phyloP scores from a whole-genome alignment of 2,797 vertebrate species.

The Podarcis lilfordi region DNA sequence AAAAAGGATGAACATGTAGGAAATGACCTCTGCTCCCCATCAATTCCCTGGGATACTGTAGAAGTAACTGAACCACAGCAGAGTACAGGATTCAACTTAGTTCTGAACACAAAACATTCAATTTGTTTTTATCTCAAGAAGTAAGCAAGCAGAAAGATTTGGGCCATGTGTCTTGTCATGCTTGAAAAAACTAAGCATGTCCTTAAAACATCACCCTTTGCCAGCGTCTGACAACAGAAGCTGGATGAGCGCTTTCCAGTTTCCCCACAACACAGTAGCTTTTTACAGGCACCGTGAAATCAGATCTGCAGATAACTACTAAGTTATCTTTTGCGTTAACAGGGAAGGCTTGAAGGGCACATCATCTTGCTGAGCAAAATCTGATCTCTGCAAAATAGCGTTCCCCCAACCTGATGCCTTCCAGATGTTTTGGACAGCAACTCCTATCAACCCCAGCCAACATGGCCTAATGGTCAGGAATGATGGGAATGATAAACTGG shows the following conservation, averaged over 20 bases:
- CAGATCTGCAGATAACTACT: background rate
- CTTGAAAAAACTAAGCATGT: slow-evolving; percentile 25
- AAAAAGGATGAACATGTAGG: slow-evolving; percentile 8
- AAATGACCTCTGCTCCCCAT: background rate
- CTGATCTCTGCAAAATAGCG: background rate
- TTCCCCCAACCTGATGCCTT: background rate
- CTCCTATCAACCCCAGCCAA: background rate
- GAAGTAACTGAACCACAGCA: background rate
- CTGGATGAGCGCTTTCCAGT: background rate
- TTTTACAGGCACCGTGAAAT: background rate
- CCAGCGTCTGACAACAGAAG: background rate
- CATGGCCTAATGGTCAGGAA: too few species aligned
- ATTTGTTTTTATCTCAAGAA: slow-evolving; percentile 5
- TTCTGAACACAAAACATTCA: background rate
- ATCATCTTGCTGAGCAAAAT: background rate
- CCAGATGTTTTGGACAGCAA: background rate
- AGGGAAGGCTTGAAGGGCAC: too few species aligned
- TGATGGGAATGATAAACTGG: too few species aligned
- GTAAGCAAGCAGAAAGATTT: background rate
- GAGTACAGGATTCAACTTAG: slow-evolving; percentile 7
- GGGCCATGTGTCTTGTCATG: background rate
- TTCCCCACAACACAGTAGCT: background rate
- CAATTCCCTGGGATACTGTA: background rate
- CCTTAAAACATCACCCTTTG: background rate
- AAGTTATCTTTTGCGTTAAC: background rate